Percentiles rank a stretch among this genome's conserved stretches.
phyloP scores from a whole-genome alignment of 2,797 vertebrate genomes.

The Adrianichthys oophorus region DNA sequence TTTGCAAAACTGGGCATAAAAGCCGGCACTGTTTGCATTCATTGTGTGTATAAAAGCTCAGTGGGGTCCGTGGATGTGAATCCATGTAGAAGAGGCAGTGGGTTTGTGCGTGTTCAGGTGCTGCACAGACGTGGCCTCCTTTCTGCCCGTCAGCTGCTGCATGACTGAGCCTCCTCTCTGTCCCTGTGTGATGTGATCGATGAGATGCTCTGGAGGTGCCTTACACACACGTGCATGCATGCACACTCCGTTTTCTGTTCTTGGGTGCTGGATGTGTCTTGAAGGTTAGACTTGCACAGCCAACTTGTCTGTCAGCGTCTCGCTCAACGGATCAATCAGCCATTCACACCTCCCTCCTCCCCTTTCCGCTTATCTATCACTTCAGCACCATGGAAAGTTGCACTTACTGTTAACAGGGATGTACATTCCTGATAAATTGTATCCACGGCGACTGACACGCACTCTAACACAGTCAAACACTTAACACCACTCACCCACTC shows the following conservation, averaged over 20 bases:
- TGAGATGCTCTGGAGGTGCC: slow-evolving; percentile 65
- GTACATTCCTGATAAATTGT: slow-evolving; percentile 2
- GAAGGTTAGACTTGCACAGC: slow-evolving; percentile 58
- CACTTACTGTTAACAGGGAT: neutral
- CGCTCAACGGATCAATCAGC: slow-evolving; percentile 34
- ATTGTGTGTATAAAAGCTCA: slow-evolving; percentile 9
- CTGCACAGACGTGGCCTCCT: slow-evolving; percentile 35
- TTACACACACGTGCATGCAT: slow-evolving; percentile 45
- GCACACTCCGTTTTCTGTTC: slow-evolving; percentile 18
- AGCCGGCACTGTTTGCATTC: slow-evolving; percentile 21
- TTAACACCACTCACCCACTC: slow-evolving; percentile 13
- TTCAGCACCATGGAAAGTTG: slow-evolving; percentile 12
- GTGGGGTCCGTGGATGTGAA: slow-evolving; percentile 21
- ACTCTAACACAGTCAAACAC: neutral
- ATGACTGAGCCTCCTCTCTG: slow-evolving; percentile 48
- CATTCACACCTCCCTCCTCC: slow-evolving; percentile 26
- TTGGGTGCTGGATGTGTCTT: slow-evolving; percentile 38
- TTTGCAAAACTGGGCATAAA: slow-evolving; percentile 13
- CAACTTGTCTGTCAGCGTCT: slow-evolving; percentile 24
- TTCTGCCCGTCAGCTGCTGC: slow-evolving; percentile 32
- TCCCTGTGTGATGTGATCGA: slow-evolving; percentile 69
- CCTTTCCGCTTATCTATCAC: slow-evolving; percentile 8
- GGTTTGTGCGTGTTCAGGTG: slow-evolving; percentile 20
- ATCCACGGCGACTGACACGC: slow-evolving; percentile 8
- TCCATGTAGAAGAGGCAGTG: slow-evolving; percentile 13